These are phyloP conservation scores for Spongilla lacustris DNA, from an alignment of 37 sponge, comb jelly and placozoan species.

Conservation along the genomic window DNA sequence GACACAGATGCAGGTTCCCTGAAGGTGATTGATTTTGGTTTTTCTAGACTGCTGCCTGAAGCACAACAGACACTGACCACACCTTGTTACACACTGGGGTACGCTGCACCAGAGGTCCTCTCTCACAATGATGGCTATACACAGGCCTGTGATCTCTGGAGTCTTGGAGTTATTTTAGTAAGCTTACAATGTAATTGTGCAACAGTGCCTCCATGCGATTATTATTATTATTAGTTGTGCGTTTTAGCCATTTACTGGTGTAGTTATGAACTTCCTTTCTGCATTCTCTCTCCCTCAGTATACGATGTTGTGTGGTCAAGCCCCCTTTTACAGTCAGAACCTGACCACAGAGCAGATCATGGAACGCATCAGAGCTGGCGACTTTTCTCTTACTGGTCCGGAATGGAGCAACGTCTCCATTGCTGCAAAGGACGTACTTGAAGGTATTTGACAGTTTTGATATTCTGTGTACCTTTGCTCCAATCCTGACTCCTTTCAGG, in stretches of 20 bases:
- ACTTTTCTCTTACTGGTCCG: slow-evolving; percentile 58
- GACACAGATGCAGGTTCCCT: slow-evolving; percentile 43
- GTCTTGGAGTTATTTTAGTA: slow-evolving; percentile 95
- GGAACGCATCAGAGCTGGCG: slow-evolving; percentile 70
- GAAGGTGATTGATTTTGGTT: slow-evolving; percentile 94
- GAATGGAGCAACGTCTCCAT: slow-evolving; percentile 81
- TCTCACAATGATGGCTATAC: slow-evolving; percentile 74
- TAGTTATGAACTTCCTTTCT: background rate
- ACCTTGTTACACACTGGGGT: slow-evolving; percentile 93
- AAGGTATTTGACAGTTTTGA: slow-evolving; percentile 47
- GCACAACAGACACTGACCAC: slow-evolving; percentile 76
- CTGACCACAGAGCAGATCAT: slow-evolving; percentile 62
- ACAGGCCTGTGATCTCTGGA: slow-evolving; percentile 96
- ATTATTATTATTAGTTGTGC: no score
- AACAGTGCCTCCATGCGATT: no score
- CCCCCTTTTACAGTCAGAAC: slow-evolving; percentile 79
- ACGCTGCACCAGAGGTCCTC: slow-evolving; percentile 98
- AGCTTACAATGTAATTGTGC: no score
- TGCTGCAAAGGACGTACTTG: slow-evolving; percentile 80
- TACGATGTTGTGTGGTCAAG: slow-evolving; percentile 90
- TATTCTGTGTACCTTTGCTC: background rate
- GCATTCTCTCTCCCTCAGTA: slow-evolving; percentile 62
- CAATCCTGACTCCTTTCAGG: slow-evolving; percentile 27
- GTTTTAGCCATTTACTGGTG: background rate
- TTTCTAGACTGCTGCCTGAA: slow-evolving; percentile 78